Conservation (phyloP, 2,888 invertebrate genomes). For the Linnaemya tessellans region DNA sequence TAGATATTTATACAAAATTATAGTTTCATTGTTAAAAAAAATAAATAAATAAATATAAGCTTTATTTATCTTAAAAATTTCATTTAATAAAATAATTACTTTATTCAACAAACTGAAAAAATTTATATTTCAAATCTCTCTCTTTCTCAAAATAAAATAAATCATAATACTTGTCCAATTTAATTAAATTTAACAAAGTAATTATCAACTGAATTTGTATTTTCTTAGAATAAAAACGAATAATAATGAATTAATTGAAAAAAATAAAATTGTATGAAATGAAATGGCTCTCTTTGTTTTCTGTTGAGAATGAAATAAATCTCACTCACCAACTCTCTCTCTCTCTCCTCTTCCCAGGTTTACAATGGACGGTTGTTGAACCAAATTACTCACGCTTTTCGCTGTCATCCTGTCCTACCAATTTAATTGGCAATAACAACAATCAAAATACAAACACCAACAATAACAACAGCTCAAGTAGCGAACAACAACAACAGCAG, state of each 20-base stretch:
- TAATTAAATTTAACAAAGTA: constrained; percentile 58
- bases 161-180: constrained; percentile 27
- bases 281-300: constrained; percentile 76
- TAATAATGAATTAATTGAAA: constrained; percentile 50
- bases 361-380: constrained; percentile 94
- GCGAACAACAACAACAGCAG: constrained; percentile 75
- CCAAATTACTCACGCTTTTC: constrained; percentile 90
- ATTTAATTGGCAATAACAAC: constrained; percentile 83
- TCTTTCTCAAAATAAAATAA: constrained; percentile 69
- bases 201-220: constrained; percentile 48
- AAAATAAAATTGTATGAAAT: constrained; percentile 8
- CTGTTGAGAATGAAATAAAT: constrained; percentile 71
- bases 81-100: constrained; percentile 47
- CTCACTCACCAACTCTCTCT: constrained; percentile 79
- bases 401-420: constrained; percentile 87
- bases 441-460: constrained; percentile 73
- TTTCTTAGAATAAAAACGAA: constrained; percentile 46
- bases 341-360: constrained; percentile 88
- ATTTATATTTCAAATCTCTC: constrained; percentile 59
- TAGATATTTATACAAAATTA: constrained; percentile 61
- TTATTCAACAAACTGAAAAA: constrained; percentile 10
- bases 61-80: constrained; percentile 67
- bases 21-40: constrained; percentile 57
- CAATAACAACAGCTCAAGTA: constrained; percentile 80
- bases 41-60: constrained; percentile 62